phyloP scores from a whole-genome alignment of 2,797 vertebrate genomes.

The Mormyrops attenuatus region DNA sequence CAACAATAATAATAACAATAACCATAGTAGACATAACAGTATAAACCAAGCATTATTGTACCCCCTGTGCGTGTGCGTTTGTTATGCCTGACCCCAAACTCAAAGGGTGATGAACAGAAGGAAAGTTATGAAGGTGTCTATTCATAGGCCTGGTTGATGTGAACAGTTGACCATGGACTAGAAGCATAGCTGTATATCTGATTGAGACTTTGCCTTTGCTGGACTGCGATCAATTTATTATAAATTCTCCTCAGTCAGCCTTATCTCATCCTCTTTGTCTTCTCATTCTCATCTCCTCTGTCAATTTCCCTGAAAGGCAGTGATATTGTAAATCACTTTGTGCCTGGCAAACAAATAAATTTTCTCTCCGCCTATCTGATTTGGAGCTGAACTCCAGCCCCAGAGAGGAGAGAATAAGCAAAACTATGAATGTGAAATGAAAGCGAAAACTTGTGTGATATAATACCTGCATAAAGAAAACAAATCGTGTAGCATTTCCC shows the following conservation, averaged over 20 bases:
- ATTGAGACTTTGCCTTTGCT: constrained; percentile 26
- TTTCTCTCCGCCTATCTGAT: constrained; percentile 22
- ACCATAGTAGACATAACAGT: neutral
- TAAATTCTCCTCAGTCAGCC: constrained; percentile 24
- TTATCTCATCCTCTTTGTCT: constrained; percentile 27
- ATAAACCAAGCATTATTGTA: neutral
- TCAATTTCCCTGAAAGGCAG: constrained; percentile 24
- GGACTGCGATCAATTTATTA: constrained; percentile 23
- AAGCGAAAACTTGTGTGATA: constrained; percentile 12
- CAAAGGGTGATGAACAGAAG: constrained; percentile 7
- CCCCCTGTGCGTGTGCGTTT: neutral
- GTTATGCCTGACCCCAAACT: neutral
- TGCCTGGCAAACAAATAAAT: constrained; percentile 30
- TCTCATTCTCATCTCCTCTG: constrained; percentile 25
- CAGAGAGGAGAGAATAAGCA: constrained; percentile 15
- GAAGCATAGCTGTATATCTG: constrained; percentile 25
- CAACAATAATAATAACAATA: neutral
- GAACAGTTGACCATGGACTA: constrained; percentile 4
- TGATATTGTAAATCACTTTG: constrained; percentile 31
- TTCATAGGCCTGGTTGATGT: neutral
- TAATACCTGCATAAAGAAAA: neutral
- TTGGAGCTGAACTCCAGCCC: constrained; percentile 21
- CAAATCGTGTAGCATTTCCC: constrained; percentile 18
- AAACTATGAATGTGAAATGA: constrained; percentile 25
- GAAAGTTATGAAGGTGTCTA: constrained; percentile 14